Conservation (phyloP, 2,113 vertebrate genomes). For the Dolichotis patagonum region DNA sequence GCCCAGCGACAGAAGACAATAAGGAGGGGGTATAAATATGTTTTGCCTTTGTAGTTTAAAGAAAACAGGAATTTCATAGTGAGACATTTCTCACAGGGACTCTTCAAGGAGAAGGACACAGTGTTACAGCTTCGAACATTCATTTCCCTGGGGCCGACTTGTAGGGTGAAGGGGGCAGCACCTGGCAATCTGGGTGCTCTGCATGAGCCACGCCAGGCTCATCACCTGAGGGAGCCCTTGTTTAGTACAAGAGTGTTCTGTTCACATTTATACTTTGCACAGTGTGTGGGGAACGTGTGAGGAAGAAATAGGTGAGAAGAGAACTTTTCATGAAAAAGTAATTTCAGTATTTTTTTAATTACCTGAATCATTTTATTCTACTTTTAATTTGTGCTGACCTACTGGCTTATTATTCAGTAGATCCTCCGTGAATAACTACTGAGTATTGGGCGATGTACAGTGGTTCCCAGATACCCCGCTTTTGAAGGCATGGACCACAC, state of each 20-base stretch:
- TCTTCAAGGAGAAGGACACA: not conserved
- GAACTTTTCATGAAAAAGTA: not conserved
- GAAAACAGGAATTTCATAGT: not conserved
- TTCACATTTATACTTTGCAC: not conserved
- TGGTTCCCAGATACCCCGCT: not conserved
- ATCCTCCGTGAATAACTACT: not conserved
- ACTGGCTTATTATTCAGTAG: not conserved
- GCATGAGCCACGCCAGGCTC: not conserved
- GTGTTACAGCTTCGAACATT: not conserved
- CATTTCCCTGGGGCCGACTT: fast-evolving
- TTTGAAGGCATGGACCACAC: not conserved
- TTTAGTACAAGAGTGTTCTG: not conserved
- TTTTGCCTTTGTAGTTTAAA: not conserved
- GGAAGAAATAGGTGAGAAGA: not conserved
- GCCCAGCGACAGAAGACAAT: not conserved
- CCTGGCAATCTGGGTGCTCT: not conserved
- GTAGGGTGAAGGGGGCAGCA: not conserved
- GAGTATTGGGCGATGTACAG: not conserved
- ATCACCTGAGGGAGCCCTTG: not conserved
- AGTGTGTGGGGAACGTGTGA: not conserved
- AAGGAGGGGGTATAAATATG: not conserved
- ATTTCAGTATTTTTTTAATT: not conserved
- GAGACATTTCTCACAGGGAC: not conserved
- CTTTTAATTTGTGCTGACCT: not conserved
- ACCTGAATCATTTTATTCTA: not conserved